Base-by-base conservation (phyloP, 2,888 invertebrate genomes). In the Hemaris fuciformis region DNA sequence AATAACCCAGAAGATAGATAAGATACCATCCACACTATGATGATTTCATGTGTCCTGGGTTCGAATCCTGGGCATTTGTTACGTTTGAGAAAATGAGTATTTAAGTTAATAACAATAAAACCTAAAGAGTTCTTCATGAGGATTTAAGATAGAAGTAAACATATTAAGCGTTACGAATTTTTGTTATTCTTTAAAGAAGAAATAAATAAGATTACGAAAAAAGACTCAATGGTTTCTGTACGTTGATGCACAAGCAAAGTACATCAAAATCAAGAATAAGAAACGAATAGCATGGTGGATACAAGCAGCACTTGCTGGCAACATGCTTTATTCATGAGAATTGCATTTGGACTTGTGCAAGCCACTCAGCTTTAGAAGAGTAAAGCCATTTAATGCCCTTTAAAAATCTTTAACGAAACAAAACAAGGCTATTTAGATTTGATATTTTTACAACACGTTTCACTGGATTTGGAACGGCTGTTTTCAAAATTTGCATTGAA, bases 271-370 rank as follows among this genome's bases (percentile, higher is more conserved):
- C 67, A 53, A 18, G 53, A 53, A 53, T 53, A 53, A 53, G 27
- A 53, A 27, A 53, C 53, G 18, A 8, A 27, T 53, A 53, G 25
- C 15, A 13, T 18, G 27, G 8, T 31, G 8, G 15, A 59, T 46
- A 57, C 41, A 42, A 27, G 25, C 15, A 18, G 56, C 42, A 43
- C 43, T 43, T 56, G 46, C 69, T 64, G 73, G 67, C 60, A 64
- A 64, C 25, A 46, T 48, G 67, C 75, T 64, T 77, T 73, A 75
- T 66, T 64, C 42, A 53, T 61, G 66, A 64, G 67, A 71, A 75
- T 69, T 73, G 74, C 76, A 74, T 65, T 71, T 62, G 70, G 66
- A 67, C 69, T 72, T 67, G 74, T 75, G 70, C 71, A 68, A 73
- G 72, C 67, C 71, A 73, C 71, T 75, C 69, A 66, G 66, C 73